phyloP scores from a whole-genome alignment of 2,797 vertebrate genomes.

The Antrozous pallidus region DNA sequence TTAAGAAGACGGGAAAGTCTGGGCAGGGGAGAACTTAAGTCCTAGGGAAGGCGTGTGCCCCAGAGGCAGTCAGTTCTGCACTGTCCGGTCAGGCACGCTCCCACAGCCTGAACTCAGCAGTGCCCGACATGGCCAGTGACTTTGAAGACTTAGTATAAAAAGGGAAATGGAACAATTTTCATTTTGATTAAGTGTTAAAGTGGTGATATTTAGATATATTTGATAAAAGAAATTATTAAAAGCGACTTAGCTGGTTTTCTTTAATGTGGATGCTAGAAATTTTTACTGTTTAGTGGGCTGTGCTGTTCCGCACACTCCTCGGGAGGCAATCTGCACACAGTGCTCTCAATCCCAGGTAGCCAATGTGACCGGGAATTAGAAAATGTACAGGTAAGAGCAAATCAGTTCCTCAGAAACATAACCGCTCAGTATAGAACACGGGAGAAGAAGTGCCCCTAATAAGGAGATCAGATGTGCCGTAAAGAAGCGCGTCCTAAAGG shows the following conservation, averaged over 20 bases:
- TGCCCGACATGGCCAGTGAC: neutral
- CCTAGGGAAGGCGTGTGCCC: neutral
- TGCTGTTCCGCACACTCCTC: neutral
- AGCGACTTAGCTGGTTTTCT: neutral
- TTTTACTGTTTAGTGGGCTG: neutral
- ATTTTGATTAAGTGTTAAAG: neutral
- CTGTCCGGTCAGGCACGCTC: neutral
- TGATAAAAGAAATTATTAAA: neutral
- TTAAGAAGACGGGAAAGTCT: neutral
- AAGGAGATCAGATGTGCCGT: neutral
- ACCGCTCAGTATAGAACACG: neutral
- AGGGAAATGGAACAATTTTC: neutral
- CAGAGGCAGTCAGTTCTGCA: neutral
- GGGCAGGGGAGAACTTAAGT: neutral
- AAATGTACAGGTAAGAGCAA: neutral
- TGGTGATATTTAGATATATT: neutral
- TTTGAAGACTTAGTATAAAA: neutral
- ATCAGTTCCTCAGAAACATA: neutral
- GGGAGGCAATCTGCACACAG: neutral
- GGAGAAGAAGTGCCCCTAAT: neutral
- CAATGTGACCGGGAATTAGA: neutral
- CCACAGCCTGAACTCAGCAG: neutral
- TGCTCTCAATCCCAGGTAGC: neutral
- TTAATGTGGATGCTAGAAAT: neutral
- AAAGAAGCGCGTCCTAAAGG: neutral